A percentile compares a stretch with the other conserved stretches of the same genome.
Conservation (phyloP, 1,140 invertebrate species). For the Macrobrachium rosenbergii region DNA sequence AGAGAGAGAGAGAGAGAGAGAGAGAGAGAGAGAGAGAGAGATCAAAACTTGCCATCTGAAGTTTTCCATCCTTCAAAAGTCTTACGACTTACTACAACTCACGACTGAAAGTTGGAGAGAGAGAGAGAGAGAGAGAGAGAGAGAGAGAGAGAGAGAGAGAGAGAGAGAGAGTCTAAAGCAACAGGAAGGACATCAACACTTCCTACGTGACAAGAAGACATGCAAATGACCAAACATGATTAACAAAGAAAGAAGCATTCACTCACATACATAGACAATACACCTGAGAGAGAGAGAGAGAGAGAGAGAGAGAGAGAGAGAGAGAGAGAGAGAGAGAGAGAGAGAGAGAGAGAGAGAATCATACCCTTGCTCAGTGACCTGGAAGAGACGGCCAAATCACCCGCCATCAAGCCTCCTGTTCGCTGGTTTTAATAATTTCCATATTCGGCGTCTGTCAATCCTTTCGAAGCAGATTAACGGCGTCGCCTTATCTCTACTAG, state of each 20-base stretch:
- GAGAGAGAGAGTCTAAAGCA: not conserved
- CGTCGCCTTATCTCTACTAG: no score
- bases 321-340: not conserved
- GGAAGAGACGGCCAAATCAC: not conserved
- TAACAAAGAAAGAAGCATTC: no score
- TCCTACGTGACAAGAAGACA: not conserved
- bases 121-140: slow-evolving; percentile 25
- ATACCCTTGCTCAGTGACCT: not conserved
- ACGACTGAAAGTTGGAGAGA: not conserved
- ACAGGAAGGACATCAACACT: not conserved
- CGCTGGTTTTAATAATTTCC: no score
- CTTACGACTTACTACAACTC: no score
- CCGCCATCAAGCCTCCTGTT: no score
- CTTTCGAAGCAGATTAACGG: no score
- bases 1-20: no score
- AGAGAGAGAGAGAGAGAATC: not conserved
- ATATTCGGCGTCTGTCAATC: no score
- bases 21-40: no score
- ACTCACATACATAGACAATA: no score
- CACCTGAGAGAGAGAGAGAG: not conserved
- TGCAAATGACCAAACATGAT: not conserved
- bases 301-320: not conserved
- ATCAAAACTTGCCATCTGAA: no score
- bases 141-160: slow-evolving; percentile 25
- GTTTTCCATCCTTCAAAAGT: no score